Evolutionary conservation across 2,797 vertebrate species (phyloP).

Genomic region (Xerus rutilus): DNA sequence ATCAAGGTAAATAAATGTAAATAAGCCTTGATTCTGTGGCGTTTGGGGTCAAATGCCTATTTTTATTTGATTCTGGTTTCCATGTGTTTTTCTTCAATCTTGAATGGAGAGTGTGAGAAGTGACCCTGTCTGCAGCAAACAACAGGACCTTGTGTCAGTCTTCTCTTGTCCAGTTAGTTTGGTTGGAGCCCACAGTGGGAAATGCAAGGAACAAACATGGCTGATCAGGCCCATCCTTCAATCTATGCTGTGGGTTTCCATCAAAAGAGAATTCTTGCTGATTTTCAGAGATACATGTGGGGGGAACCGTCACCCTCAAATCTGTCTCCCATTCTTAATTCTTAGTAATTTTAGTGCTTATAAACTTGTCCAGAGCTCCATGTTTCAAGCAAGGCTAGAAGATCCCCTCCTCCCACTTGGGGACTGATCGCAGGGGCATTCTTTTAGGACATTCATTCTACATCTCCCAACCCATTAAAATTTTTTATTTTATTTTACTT

Average conservation of each 20-base stretch:
- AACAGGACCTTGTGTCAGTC: neutral
- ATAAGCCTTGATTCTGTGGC: neutral
- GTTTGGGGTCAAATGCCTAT: neutral
- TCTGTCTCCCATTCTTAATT: neutral
- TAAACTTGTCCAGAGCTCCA: neutral
- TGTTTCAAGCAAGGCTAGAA: neutral
- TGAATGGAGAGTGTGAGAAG: neutral
- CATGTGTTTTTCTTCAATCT: neutral
- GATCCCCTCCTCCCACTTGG: no score
- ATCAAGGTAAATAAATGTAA: neutral
- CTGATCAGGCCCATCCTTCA: neutral
- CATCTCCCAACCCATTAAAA: no score
- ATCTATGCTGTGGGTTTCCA: neutral
- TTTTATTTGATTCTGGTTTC: neutral
- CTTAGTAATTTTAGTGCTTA: constrained; percentile 8
- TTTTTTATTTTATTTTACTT: no score
- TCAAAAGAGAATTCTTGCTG: neutral
- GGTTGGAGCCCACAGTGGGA: neutral
- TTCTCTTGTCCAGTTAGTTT: neutral
- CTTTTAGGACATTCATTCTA: no score
- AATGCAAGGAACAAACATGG: neutral
- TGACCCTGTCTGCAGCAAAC: neutral
- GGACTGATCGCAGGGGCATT: no score
- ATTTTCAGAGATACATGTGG: neutral
- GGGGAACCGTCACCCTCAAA: neutral